Percentiles rank a stretch among this genome's conserved stretches.
Conservation (phyloP, 2,797 vertebrate genomes). For the Mormyrus proboscirostris region DNA sequence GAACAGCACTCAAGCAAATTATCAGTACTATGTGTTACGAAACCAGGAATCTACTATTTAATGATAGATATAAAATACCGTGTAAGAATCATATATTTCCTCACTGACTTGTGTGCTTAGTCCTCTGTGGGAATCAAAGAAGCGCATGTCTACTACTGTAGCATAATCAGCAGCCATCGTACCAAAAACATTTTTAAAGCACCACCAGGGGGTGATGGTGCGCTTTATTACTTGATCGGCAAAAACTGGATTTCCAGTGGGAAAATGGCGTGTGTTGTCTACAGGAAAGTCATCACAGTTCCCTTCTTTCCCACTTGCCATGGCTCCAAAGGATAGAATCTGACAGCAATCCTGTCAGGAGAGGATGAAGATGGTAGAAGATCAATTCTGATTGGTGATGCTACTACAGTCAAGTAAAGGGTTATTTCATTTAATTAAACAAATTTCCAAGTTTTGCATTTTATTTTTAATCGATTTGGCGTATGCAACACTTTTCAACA, state of each 20-base stretch:
- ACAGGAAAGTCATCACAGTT: conserved; percentile 86
- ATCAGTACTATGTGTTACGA: background rate
- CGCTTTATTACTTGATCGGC: background rate
- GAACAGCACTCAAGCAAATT: background rate
- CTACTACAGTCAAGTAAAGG: too few relatives aligned
- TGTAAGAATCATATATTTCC: background rate
- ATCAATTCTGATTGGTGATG: background rate
- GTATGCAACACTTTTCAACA: too few relatives aligned
- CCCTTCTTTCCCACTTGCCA: conserved; percentile 92
- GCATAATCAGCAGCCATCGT: background rate
- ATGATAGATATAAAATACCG: background rate
- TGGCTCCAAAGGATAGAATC: conserved; percentile 73
- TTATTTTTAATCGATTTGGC: too few relatives aligned
- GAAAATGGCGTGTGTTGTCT: conserved; percentile 33
- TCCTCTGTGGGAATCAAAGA: background rate
- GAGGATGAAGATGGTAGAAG: background rate
- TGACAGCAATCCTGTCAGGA: conserved; percentile 70
- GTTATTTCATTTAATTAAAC: too few relatives aligned
- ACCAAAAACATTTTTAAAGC: background rate
- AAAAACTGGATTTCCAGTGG: background rate
- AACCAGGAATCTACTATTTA: background rate
- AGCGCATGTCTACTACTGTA: background rate
- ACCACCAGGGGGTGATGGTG: background rate
- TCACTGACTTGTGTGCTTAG: background rate
- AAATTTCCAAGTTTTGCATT: too few relatives aligned